Conservation (phyloP, 2,888 invertebrate species). For the Apodemia duryi region DNA sequence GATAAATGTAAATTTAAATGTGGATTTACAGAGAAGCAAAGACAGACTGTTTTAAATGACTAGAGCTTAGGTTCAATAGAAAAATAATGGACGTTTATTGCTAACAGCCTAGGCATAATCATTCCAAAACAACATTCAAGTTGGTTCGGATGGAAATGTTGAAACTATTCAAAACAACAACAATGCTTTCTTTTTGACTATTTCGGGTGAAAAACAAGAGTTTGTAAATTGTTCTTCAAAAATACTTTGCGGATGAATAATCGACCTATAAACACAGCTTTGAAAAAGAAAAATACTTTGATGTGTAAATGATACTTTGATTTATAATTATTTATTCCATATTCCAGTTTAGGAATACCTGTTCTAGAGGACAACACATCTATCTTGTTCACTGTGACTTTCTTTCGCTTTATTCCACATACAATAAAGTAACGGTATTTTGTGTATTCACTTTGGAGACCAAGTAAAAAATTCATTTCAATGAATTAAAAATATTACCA, state of each 20-base stretch:
- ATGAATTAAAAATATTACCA: no score
- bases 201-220: slow-evolving; percentile 23
- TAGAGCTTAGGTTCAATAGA: neutral
- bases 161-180: slow-evolving; percentile 23
- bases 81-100: slow-evolving; percentile 22
- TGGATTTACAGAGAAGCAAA: slow-evolving; percentile 22
- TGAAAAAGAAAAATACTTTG: neutral
- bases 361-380: no score
- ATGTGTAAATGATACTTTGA: no score
- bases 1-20: slow-evolving; percentile 23
- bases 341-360: no score
- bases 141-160: slow-evolving; percentile 23
- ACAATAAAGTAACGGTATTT: no score
- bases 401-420: no score
- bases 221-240: slow-evolving; percentile 25
- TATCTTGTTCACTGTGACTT: no score
- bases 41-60: slow-evolving; percentile 17
- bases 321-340: no score
- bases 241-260: slow-evolving; percentile 27
- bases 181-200: slow-evolving; percentile 25
- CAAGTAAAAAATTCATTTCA: no score
- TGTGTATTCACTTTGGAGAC: no score
- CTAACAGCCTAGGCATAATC: slow-evolving; percentile 21
- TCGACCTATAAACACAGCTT: slow-evolving; percentile 24
- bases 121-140: slow-evolving; percentile 23